Base-by-base conservation (phyloP, 2,797 vertebrate genomes). In the Momotus momota region DNA sequence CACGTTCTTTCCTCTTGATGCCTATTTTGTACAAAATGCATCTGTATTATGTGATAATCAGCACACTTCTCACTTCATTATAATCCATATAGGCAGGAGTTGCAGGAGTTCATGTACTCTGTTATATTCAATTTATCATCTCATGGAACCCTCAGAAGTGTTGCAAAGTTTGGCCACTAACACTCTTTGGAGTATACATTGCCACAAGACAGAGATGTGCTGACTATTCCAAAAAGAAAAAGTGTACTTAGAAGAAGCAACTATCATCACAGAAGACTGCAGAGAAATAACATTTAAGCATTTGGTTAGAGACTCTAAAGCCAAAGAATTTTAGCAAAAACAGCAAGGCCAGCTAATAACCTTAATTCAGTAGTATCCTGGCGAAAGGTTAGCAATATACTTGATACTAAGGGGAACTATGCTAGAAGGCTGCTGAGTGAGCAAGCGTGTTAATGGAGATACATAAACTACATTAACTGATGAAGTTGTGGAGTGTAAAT, bases 31-130 rank as follows among this genome's bases (percentile, higher is more conserved):
- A 94, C 60, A 91, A 88, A 97, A 97, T 93, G 64, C 40, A 74
- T 90, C 95, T 97, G 77, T 81, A 93, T 94, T 98, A 97, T 84
- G 85, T 96, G 95, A 94, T 97, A 97, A 98, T 98, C 94, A 97
- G 94, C 74, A 94, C 89, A 94, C 96, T 94, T 95, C 86, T 74
- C 73, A 66, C 78, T 97, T 97, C 96, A 86, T 84, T 86, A 55
- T 72, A 86, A 78, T 95, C 77, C 92, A 79, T 74, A 93, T 60
- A 89, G 27, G n/a, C 75, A 90, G 35, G 52, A 94, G 60, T 75
- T 55, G n/a, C 66, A 74, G 29, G 40, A 88, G 83, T 97, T 97
- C 75, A 86, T 71, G 86, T 54, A 65, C 55, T 96, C 87, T 70
- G 79, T 97, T 96, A 64, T 85, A 96, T 96, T 95, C 75, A 95